phyloP scores from a whole-genome alignment of 2,113 vertebrate species.

The Pluvialis apricaria region DNA sequence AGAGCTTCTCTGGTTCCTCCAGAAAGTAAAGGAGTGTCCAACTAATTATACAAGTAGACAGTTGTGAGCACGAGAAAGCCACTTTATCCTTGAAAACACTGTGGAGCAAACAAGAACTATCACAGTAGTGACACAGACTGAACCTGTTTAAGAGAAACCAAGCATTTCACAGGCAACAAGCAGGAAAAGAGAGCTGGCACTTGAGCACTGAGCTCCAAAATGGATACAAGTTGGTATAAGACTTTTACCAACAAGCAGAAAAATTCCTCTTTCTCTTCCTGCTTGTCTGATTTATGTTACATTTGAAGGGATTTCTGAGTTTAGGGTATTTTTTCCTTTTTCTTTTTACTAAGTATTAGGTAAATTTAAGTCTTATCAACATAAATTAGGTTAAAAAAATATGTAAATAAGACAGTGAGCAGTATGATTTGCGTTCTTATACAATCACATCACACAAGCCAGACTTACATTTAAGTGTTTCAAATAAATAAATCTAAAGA shows the following conservation, averaged over 20 bases:
- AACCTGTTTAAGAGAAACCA: neutral
- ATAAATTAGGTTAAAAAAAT: neutral
- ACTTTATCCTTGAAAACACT: neutral
- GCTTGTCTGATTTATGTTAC: neutral
- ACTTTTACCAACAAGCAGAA: neutral
- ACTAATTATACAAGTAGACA: neutral
- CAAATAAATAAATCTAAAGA: neutral
- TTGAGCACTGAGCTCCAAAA: neutral
- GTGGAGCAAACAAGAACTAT: neutral
- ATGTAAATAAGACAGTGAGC: neutral
- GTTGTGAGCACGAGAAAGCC: neutral
- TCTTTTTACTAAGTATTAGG: neutral
- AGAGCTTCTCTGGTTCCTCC: neutral
- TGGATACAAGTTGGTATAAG: fast-evolving
- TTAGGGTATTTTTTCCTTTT: neutral
- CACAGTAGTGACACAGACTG: neutral
- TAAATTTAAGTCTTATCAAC: neutral
- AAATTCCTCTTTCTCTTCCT: neutral
- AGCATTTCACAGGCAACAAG: neutral
- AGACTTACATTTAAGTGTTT: neutral
- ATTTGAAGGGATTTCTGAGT: neutral
- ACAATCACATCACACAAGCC: neutral
- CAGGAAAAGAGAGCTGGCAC: neutral
- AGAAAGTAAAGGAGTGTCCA: neutral
- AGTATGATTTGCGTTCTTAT: neutral